Conservation (phyloP, 2,888 invertebrate genomes). For the Frankliniella intonsa region DNA sequence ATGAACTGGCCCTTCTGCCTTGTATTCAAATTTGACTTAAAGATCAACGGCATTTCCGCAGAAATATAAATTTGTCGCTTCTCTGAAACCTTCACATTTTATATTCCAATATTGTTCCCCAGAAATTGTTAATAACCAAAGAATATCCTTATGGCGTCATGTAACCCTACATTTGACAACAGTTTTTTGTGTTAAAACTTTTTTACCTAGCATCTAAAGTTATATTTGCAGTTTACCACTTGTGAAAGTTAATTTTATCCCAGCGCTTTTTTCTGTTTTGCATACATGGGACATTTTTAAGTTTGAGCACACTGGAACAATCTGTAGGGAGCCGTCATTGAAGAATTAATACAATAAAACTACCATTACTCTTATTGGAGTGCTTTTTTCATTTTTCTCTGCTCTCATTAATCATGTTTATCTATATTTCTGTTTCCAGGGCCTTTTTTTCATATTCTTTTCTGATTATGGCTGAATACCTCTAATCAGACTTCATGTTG, state of each 20-base stretch:
- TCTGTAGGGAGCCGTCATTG: neutral
- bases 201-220: neutral
- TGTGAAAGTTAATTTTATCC: neutral
- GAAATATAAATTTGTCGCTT: neutral
- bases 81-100: neutral
- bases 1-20: neutral
- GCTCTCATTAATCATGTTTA: neutral
- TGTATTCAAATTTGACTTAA: neutral
- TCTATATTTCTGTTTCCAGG: neutral
- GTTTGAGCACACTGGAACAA: neutral
- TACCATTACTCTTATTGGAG: neutral
- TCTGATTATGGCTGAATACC: neutral
- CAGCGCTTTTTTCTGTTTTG: neutral
- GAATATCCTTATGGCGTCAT: neutral
- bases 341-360: no score
- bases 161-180: no score
- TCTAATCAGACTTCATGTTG: slow-evolving; percentile 37
- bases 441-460: neutral
- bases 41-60: neutral
- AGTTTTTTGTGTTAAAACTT: neutral
- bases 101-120: neutral
- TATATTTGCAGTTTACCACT: no score
- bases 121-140: no score
- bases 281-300: neutral
- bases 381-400: neutral